These are phyloP conservation scores for Melanocharis versteri DNA, from an alignment of 2,113 vertebrate species.

Conservation along the genomic window DNA sequence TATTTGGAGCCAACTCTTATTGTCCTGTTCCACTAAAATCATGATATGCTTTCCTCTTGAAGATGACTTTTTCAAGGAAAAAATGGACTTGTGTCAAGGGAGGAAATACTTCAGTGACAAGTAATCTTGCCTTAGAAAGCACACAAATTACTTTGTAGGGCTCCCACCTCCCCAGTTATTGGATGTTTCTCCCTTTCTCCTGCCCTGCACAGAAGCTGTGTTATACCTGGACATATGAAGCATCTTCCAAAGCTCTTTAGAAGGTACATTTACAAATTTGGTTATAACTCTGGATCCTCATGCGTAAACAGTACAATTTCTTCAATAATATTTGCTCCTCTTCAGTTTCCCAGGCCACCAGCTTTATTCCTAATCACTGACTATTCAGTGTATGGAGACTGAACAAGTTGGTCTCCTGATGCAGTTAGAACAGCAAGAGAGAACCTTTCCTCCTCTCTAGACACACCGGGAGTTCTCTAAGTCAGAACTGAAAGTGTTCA, in stretches of 20 bases:
- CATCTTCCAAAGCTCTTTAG: not conserved
- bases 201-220: not conserved
- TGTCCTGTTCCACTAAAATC: not conserved
- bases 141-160: not conserved
- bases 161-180: not conserved
- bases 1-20: not conserved
- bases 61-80: not conserved
- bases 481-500: not conserved
- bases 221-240: not conserved
- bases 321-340: not conserved
- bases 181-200: not conserved
- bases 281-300: not conserved
- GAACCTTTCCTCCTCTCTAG: not conserved
- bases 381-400: not conserved
- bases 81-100: not conserved
- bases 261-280: not conserved
- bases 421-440: not conserved
- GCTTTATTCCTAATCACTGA: not conserved
- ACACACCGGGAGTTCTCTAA: not conserved
- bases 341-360: not conserved
- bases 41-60: not conserved
- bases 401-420: not conserved
- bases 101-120: not conserved
- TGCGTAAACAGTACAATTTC: not conserved
- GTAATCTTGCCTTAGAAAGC: not conserved